These are phyloP conservation scores for Callorhinus ursinus DNA, from an alignment of 2,113 vertebrate species.

Conservation along the genomic window DNA sequence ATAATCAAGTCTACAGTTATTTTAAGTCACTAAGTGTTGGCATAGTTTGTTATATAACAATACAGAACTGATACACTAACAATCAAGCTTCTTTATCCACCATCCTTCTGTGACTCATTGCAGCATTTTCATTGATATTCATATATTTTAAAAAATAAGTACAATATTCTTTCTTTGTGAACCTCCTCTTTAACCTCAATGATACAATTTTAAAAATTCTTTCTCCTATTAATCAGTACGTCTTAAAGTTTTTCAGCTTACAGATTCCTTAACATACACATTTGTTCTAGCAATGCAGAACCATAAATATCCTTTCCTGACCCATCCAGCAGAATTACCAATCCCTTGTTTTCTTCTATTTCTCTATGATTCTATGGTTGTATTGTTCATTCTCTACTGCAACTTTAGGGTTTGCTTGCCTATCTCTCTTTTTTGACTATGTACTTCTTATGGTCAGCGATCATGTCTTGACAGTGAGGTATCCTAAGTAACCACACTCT, in stretches of 20 bases:
- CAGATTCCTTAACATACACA: background rate
- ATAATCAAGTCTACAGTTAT: background rate
- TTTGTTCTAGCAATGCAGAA: background rate
- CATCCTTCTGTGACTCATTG: background rate
- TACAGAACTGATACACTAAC: background rate
- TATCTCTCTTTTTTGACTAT: background rate
- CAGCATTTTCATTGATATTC: background rate
- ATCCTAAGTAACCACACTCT: background rate
- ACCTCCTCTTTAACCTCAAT: background rate
- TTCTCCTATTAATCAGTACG: background rate
- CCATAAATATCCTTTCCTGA: background rate
- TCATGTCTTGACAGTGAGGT: background rate
- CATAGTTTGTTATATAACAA: background rate
- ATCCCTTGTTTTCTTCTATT: background rate
- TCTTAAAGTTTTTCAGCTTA: background rate
- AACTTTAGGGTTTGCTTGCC: background rate
- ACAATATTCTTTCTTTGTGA: background rate
- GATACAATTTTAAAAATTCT: background rate
- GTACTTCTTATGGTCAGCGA: background rate
- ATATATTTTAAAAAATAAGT: background rate
- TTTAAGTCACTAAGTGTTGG: background rate
- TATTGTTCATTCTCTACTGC: background rate
- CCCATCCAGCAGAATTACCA: accelerated
- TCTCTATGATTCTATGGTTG: background rate
- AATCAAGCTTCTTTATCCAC: background rate